phyloP scores from a whole-genome alignment of 2,113 vertebrate species.

The Neogale vison region DNA sequence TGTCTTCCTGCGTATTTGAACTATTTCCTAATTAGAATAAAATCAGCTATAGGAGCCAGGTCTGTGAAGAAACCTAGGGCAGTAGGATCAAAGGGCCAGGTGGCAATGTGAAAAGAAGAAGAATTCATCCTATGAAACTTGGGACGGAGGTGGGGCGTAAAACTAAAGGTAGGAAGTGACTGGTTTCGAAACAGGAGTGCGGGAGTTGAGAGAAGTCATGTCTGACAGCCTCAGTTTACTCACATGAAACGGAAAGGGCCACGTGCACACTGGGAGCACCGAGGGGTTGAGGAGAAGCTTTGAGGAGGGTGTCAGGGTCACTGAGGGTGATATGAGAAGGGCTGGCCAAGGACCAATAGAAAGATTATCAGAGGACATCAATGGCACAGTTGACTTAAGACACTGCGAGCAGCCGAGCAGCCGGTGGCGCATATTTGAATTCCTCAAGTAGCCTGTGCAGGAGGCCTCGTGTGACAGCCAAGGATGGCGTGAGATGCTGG shows the following conservation, averaged over 20 bases:
- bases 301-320: not conserved
- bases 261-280: not conserved
- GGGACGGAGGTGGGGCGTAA: not conserved
- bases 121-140: not conserved
- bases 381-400: no score
- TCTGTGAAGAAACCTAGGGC: not conserved
- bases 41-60: not conserved
- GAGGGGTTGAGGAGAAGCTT: not conserved
- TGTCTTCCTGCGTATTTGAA: not conserved
- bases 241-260: not conserved
- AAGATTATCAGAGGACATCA: not conserved
- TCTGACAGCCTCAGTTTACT: not conserved
- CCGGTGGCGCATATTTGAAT: not conserved
- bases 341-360: not conserved
- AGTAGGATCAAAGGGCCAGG: not conserved
- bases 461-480: not conserved
- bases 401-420: no score
- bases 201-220: not conserved
- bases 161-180: not conserved
- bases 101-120: not conserved
- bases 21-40: not conserved
- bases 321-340: not conserved
- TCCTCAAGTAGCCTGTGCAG: no score
- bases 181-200: not conserved
- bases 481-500: not conserved